phyloP scores from a whole-genome alignment of 2,888 invertebrate genomes.

The Chouioia cunea region DNA sequence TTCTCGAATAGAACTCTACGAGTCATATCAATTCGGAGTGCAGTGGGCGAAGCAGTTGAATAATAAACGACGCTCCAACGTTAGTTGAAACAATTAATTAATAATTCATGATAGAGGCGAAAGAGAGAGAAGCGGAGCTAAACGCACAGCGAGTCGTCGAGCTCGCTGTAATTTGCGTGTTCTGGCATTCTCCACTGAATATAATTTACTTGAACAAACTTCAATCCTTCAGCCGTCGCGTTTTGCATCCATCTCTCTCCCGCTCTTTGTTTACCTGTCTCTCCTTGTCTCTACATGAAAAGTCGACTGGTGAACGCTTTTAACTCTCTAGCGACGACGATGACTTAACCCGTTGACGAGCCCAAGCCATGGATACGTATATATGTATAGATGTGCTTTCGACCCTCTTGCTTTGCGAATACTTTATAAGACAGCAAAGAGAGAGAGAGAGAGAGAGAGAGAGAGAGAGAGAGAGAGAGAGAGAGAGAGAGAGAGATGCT shows the following conservation, averaged over 20 bases:
- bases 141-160: conserved; percentile 40
- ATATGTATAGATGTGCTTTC: conserved; percentile 44
- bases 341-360: conserved; percentile 5
- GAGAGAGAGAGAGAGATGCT: conserved; percentile 59
- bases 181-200: conserved; percentile 58
- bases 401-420: conserved; percentile 60
- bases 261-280: conserved; percentile 24
- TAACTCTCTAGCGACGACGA: not conserved
- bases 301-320: too few relatives aligned
- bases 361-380: conserved; percentile 5
- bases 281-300: not conserved
- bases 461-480: conserved; percentile 56
- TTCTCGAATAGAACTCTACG: conserved; percentile 26
- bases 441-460: conserved; percentile 56
- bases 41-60: conserved; percentile 55
- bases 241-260: conserved; percentile 30
- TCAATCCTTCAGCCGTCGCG: conserved; percentile 31
- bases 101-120: conserved; percentile 67
- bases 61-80: conserved; percentile 64
- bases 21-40: conserved; percentile 47
- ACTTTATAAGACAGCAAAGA: conserved; percentile 61
- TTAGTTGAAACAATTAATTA: conserved; percentile 69
- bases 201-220: conserved; percentile 68
- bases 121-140: conserved; percentile 42
- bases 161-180: conserved; percentile 66